Conservation (phyloP, 2,888 invertebrate genomes). For the Clivina fossor region DNA sequence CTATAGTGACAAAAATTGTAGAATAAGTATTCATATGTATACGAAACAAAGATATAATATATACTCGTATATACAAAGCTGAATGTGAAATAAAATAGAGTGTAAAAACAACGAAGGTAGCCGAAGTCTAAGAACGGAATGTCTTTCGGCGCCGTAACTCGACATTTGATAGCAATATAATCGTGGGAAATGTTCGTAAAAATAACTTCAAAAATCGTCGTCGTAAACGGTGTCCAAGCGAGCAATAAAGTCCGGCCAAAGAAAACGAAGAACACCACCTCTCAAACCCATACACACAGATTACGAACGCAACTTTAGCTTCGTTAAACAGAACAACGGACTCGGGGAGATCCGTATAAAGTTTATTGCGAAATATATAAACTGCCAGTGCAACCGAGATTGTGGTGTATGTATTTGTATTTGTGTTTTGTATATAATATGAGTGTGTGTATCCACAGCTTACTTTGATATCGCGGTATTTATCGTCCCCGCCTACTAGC, state of each 20-base stretch:
- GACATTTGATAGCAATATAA: conserved; percentile 31
- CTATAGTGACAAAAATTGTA: no score
- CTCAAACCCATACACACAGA: not conserved
- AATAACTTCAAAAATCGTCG: conserved; percentile 27
- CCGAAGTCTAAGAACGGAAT: no score
- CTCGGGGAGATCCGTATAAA: conserved; percentile 10
- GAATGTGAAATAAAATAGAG: no score
- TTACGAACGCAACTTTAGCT: not conserved
- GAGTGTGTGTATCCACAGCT: conserved; percentile 4
- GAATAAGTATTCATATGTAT: no score
- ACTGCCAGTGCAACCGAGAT: not conserved
- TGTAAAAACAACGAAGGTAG: no score
- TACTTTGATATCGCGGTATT: conserved; percentile 23
- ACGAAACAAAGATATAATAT: no score
- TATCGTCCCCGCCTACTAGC: conserved; percentile 28
- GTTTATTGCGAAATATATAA: conserved; percentile 30
- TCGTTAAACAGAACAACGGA: conserved; percentile 8
- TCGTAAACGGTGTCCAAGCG: conserved; percentile 26
- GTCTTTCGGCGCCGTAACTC: conserved; percentile 17
- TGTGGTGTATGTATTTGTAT: no score
- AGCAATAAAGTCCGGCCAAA: conserved; percentile 21
- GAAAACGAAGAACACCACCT: not conserved
- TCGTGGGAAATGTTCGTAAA: conserved; percentile 32
- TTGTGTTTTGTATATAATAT: no score
- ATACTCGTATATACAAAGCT: no score